Base-by-base conservation (phyloP, 2,113 vertebrate genomes). In the Circaetus cinerascens region DNA sequence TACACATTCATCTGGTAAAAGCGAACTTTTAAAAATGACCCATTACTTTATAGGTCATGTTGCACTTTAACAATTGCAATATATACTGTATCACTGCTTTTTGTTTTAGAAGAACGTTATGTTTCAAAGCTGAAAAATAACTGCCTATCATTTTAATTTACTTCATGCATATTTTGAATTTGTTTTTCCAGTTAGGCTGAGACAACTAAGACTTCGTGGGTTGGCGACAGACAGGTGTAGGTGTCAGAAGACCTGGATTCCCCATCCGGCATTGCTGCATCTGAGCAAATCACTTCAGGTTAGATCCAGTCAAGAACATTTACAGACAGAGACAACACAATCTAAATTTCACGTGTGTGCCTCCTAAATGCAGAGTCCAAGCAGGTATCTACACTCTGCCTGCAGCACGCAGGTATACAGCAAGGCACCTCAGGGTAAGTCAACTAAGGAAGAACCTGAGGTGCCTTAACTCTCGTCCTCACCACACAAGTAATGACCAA, bases 401-500 rank as follows among this genome's bases (percentile, higher is more conserved):
- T 63, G 81, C 56, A 87, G 51, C 56, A 80, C 0, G 1, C 1
- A 7, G 22, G 14, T 27, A 73, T 5, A 22, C 1, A n/a, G 43
- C 5, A 13, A 63, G 17, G 17, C 5, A 25, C 23, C 10, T 60
- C 32, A 53, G 29, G 34, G 55, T 23, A 91, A 78, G 15, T 7
- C 77, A 87, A 22, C 12, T 16, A 60, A 75, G 6, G 43, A 75
- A 73, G 43, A 95, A 73, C 13, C 8, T 25, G 32, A 64, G 18
- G 16, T 36, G 21, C 36, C 26, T 48, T 53, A 51, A 84, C 22
- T 78, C 32, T 12, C 7, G 3, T 22, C 34, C 17, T 55, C 2
- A 0, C 16, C 71, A 40, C 5, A 10, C 3, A 15, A 72, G 21
- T 68, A 40, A 73, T 1, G 7, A 59, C 12, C 2, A 2, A 10